These are phyloP conservation scores for Dicerorhinus sumatrensis DNA, from an alignment of 2,113 vertebrate species.

Conservation along the genomic window DNA sequence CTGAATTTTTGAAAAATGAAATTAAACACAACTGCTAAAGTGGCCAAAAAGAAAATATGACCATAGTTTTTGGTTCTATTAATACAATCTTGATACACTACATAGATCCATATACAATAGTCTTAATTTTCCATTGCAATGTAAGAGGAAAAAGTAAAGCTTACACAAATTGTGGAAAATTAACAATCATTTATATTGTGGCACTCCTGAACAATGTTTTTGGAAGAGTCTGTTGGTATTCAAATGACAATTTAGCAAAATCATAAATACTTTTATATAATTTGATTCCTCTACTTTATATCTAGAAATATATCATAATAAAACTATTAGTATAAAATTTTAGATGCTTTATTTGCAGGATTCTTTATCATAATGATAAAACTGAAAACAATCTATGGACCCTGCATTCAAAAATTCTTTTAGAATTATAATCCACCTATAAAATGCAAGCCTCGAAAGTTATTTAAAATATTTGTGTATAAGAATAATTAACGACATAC, in stretches of 20 bases:
- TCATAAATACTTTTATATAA: background rate
- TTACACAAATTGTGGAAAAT: background rate
- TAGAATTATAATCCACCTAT: background rate
- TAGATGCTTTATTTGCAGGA: background rate
- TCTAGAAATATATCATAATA: background rate
- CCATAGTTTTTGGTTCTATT: background rate
- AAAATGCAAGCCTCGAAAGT: background rate
- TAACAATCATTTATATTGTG: background rate
- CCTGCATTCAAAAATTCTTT: background rate
- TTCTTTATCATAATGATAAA: background rate
- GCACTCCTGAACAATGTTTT: background rate
- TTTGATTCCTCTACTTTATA: background rate
- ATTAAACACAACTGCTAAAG: background rate
- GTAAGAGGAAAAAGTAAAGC: background rate
- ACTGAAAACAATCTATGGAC: background rate
- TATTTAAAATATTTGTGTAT: background rate
- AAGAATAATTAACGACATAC: background rate
- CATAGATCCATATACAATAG: background rate
- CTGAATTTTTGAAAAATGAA: slow-evolving; percentile 48
- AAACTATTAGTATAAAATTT: background rate
- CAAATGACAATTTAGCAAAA: background rate
- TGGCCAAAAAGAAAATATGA: background rate
- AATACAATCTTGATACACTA: background rate
- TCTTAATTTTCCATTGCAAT: background rate
- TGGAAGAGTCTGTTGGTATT: background rate